Base-by-base conservation (phyloP, 2,797 vertebrate genomes). In the Scolopax bukidnonensis region DNA sequence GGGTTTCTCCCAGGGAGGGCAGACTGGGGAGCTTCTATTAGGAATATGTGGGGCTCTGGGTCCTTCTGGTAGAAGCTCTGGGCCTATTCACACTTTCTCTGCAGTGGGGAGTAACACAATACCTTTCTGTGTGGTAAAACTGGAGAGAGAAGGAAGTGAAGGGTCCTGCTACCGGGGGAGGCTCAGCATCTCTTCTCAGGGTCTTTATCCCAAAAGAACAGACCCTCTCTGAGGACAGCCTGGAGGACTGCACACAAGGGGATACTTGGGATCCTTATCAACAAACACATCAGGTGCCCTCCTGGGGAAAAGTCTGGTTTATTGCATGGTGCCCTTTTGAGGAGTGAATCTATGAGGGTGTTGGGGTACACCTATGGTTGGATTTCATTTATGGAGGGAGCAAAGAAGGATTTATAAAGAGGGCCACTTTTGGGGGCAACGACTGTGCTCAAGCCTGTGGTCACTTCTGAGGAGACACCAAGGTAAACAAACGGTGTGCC, bases 231-330 rank as follows among this genome's bases (percentile, higher is more conserved):
- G 64, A 73, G 30, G 48, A 87, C 56, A 89, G 32, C 20, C 45
- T 38, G 45, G 51, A 93, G 23, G 12, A 30, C 47, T 47, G 16
- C 10, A 12, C 13, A n/a, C n/a, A 77, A 18, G 12, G 27, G 48
- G 11, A 33, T 40, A 57, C 12, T 30, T 32, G 12, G 30, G 18
- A 81, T 69, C 33, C 11, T 50, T 40, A 56, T 9, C 28, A 68
- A 38, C 6, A 36, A 0, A 36, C 0, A 1, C 40, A 75, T 13
- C 14, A 28, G 9, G 41, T 36, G 7, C 4, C n/a, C 38, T 76
- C 69, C 54, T n/a, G n/a, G 11, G 7, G 45, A 64, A 61, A 82
- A 23, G 16, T 57, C 24, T 64, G 57, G 40, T 45, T 60, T 85
- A 24, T 15, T 32, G 30, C 16, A 59, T 1, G 5, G 33, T 65